A percentile compares a stretch with the other conserved stretches of the same genome.
Conservation (phyloP, 1,140 invertebrate genomes). For the Neodiprion fabricii region DNA sequence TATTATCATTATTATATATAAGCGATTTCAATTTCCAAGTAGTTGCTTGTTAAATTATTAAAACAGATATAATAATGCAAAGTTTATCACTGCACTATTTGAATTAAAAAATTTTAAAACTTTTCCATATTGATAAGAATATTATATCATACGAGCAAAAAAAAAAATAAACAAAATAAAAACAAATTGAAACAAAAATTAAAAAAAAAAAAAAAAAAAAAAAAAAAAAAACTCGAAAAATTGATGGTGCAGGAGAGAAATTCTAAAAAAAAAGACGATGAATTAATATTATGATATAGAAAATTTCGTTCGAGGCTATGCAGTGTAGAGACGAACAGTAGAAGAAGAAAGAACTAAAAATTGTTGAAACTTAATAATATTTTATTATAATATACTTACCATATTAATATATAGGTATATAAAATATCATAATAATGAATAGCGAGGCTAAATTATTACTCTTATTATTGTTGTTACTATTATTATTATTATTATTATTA, state of each 20-base stretch:
- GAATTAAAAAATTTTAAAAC: background rate
- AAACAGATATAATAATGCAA: background rate
- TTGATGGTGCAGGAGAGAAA: too few relatives aligned
- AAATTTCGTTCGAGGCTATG: too few relatives aligned
- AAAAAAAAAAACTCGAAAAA: background rate
- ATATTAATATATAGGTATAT: too few relatives aligned
- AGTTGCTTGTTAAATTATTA: background rate
- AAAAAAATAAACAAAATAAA: background rate
- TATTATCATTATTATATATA: background rate
- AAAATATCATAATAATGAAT: too few relatives aligned
- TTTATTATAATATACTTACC: too few relatives aligned
- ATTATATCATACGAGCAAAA: background rate
- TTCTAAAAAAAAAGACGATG: too few relatives aligned
- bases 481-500: background rate
- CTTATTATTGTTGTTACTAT: background rate
- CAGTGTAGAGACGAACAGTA: too few relatives aligned
- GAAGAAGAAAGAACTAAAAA: too few relatives aligned
- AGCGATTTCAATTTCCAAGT: background rate
- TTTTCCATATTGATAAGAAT: constrained; percentile 20
- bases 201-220: background rate
- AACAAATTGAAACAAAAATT: background rate
- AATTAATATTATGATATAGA: too few relatives aligned
- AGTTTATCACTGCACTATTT: background rate
- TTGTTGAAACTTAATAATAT: too few relatives aligned
- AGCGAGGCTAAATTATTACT: background rate